Evolutionary conservation across 2,113 vertebrate genomes (phyloP).

Genomic region (Echinops telfairi): DNA sequence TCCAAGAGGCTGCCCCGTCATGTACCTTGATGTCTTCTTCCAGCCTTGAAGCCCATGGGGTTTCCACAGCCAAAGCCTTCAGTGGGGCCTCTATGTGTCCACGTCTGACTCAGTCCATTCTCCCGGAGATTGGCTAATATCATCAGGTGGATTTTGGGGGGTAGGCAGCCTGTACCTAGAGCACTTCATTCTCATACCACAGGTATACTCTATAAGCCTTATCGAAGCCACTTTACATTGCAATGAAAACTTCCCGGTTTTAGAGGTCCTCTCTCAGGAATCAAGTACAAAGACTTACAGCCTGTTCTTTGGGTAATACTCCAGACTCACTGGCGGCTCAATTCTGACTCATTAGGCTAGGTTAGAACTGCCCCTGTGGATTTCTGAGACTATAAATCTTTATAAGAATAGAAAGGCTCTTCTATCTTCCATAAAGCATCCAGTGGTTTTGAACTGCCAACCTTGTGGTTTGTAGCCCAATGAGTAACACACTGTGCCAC

Average conservation of each 20-base stretch:
- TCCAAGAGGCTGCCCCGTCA: not conserved
- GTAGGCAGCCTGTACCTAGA: not conserved
- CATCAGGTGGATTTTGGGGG: not conserved
- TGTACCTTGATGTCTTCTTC: not conserved
- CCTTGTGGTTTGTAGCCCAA: no score
- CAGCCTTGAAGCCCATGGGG: not conserved
- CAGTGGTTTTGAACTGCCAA: no score
- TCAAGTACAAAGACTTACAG: no score
- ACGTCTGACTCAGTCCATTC: not conserved
- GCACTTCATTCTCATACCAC: not conserved
- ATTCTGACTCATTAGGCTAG: no score
- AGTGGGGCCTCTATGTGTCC: not conserved
- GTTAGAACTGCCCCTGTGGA: no score
- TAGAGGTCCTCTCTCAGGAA: no score
- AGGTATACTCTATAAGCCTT: not conserved
- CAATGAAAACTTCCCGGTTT: not conserved
- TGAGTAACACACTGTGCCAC: no score
- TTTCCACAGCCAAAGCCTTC: not conserved
- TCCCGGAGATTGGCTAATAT: not conserved
- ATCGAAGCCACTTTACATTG: not conserved
- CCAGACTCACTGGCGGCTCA: no score
- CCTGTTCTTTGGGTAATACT: no score
- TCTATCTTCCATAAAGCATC: no score
- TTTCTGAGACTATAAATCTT: no score
- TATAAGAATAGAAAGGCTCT: no score